phyloP scores from a whole-genome alignment of 2,797 vertebrate genomes.

The Hydrocynus forskahlii region DNA sequence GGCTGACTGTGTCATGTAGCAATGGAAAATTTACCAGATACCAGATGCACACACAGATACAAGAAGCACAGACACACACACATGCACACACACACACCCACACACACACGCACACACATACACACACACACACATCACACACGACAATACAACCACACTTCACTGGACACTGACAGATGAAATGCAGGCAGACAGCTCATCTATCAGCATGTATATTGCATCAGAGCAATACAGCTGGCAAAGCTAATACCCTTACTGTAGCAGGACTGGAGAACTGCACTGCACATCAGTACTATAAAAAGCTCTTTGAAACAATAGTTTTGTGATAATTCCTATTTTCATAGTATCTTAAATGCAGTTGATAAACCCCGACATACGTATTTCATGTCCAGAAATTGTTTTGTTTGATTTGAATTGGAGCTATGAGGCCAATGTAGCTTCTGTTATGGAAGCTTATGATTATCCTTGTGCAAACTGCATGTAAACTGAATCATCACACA shows the following conservation, averaged over 20 bases:
- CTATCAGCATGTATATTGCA: conserved; percentile 55
- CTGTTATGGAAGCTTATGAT: too few relatives aligned
- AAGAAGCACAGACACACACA: conserved; percentile 3
- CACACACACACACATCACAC: not conserved
- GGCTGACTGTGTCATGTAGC: conserved; percentile 15
- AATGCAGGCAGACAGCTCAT: conserved; percentile 26
- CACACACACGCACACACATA: not conserved
- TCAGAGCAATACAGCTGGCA: conserved; percentile 34
- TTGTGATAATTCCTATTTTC: not conserved
- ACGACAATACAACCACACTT: conserved; percentile 7
- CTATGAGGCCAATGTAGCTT: too few relatives aligned
- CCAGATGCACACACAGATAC: not conserved
- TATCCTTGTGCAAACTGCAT: too few relatives aligned
- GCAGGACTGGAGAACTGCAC: conserved; percentile 13
- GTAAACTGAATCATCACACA: too few relatives aligned
- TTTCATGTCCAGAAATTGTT: not conserved
- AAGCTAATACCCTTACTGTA: conserved; percentile 41
- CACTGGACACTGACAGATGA: conserved; percentile 35
- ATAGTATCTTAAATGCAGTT: not conserved
- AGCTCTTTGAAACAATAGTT: not conserved
- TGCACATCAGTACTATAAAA: not conserved
- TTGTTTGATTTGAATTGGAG: too few relatives aligned
- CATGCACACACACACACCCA: not conserved
- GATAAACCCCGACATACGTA: not conserved
- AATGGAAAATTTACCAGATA: conserved; percentile 1